These are phyloP conservation scores for Festucalex cinctus DNA, from an alignment of 2,113 vertebrate species.

Conservation along the genomic window DNA sequence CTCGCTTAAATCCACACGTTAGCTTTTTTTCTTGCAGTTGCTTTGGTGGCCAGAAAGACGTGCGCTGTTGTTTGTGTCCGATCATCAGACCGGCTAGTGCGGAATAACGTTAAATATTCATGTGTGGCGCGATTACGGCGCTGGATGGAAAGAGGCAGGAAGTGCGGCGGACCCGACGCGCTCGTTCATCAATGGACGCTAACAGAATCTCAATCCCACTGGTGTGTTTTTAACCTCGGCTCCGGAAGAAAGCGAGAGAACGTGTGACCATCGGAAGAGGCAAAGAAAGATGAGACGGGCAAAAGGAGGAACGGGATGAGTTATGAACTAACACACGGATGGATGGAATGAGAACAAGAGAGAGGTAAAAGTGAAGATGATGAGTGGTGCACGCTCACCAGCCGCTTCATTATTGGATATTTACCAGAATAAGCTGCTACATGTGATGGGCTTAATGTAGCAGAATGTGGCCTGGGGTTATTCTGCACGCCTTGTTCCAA, in stretches of 20 bases:
- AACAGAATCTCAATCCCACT: conserved; percentile 69
- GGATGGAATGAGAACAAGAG: conserved; percentile 28
- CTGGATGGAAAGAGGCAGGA: conserved; percentile 57
- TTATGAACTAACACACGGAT: conserved; percentile 31
- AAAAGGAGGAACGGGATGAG: conserved; percentile 10
- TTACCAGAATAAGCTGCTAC: not conserved
- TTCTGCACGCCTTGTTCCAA: not conserved
- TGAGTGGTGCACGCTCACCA: not conserved
- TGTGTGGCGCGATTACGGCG: conserved; percentile 57
- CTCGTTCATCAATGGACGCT: conserved; percentile 64
- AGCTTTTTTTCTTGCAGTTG: conserved; percentile 5
- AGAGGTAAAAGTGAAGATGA: not conserved
- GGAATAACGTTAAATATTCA: conserved; percentile 72
- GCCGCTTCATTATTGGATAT: not conserved
- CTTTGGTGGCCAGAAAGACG: conserved; percentile 1
- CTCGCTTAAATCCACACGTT: conserved; percentile 23
- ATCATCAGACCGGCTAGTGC: conserved; percentile 46
- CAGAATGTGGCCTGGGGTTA: not conserved
- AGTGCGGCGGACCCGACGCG: conserved; percentile 50
- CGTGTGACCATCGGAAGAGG: conserved; percentile 3
- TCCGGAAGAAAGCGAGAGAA: conserved; percentile 27
- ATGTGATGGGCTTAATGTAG: not conserved
- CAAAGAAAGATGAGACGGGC: conserved; percentile 25
- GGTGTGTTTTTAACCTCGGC: conserved; percentile 73
- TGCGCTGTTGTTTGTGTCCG: conserved; percentile 36